These are phyloP conservation scores for Thamnophis sirtalis DNA, from an alignment of 2,113 vertebrate species.

Conservation along the genomic window DNA sequence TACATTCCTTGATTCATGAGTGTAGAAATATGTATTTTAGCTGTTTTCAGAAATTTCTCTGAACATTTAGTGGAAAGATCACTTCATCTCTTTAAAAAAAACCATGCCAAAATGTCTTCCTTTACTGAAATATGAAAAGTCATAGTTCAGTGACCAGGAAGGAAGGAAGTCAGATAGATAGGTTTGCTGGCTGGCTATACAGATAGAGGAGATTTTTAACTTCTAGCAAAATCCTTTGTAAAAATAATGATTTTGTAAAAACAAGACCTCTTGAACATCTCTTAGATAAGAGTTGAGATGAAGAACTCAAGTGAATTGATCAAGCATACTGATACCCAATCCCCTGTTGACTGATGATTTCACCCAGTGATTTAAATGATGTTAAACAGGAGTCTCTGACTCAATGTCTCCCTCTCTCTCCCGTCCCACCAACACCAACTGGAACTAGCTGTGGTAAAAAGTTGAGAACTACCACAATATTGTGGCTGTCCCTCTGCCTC, in stretches of 20 bases:
- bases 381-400: not conserved
- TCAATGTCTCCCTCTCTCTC: not conserved
- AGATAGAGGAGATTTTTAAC: not conserved
- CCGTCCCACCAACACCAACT: not conserved
- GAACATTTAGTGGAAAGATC: too few species aligned
- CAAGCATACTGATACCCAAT: not conserved
- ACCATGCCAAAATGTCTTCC: not conserved
- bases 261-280: not conserved
- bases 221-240: not conserved
- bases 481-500: not conserved
- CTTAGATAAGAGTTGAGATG: not conserved
- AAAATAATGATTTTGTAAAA: not conserved
- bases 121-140: not conserved
- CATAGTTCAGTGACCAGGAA: not conserved
- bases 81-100: not conserved
- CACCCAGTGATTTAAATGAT: not conserved
- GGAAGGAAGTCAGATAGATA: not conserved
- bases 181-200: not conserved
- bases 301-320: not conserved
- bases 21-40: not conserved
- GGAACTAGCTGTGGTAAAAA: not conserved
- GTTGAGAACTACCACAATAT: not conserved
- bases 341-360: not conserved
- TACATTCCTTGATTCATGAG: not conserved
- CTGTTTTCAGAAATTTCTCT: not conserved